Base-by-base conservation (phyloP, 2,888 invertebrate species). In the Dryobota labecula region DNA sequence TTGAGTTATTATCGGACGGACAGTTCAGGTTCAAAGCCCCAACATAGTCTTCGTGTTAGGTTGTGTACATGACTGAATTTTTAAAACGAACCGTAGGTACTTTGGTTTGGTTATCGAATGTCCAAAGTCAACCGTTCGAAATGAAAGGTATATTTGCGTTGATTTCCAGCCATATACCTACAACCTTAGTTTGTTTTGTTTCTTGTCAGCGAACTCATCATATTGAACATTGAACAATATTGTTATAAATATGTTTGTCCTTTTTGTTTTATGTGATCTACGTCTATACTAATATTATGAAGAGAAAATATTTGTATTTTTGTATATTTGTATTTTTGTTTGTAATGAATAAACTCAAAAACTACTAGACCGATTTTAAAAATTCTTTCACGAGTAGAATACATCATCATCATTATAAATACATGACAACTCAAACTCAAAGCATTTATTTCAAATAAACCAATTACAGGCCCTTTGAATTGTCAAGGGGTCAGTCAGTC, bases 1-100 rank as follows among this genome's bases (percentile, higher is more conserved):
- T 63, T 7, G 36, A 66, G 49, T 57, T 66, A 76, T 70, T 78
- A 57, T 56, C 41, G 41, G 41, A 43, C 51, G 11, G 30, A 24
- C 54, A 64, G 60, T 68, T 73, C 60, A 64, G 41, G 45, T 47
- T 56, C 45, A 45, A 24, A 62, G 30, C 24, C 27, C 51, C 11
- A 0, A 36, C 30, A 54, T 20, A 45, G 58, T 33, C 5, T 60
- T 65, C 41, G n/a, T 69, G 38, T 54, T 33, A 24, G 11, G 13
- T 61, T 33, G 2, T 11, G 33, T 47, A 43, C 41, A 63, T 36
- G 13, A 70, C 53, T 49, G 18, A 41, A 24, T 60, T 71, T 30
- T 65, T 27, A 36, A 49, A 43, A 18, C 5, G 0, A 36, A 30
- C 7, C 18, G 6, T n/a, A n/a, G n/a, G 9, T n/a, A n/a, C n/a